These are phyloP conservation scores for Phrynocephalus versicolor DNA, from an alignment of 2,113 vertebrate genomes.

Conservation along the genomic window DNA sequence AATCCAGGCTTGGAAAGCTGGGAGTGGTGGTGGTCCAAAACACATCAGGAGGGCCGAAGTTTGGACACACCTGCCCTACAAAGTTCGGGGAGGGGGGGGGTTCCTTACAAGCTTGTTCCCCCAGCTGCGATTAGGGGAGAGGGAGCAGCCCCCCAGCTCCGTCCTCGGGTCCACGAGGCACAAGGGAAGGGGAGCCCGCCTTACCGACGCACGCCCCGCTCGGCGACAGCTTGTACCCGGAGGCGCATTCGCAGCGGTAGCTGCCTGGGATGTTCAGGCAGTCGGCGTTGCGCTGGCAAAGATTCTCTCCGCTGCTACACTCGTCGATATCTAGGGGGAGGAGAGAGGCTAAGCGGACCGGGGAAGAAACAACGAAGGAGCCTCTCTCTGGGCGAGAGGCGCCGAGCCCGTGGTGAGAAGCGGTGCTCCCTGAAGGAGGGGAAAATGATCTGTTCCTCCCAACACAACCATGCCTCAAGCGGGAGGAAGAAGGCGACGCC, in stretches of 20 bases:
- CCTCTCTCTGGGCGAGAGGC: no score
- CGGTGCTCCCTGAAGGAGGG: background rate
- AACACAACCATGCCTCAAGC: background rate
- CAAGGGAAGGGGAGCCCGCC: constrained; percentile 23
- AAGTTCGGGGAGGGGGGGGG: no score
- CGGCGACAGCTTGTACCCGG: constrained; percentile 87
- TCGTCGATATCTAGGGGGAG: constrained; percentile 89
- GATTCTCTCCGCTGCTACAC: constrained; percentile 86
- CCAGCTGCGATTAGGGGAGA: background rate
- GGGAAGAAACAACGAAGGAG: background rate
- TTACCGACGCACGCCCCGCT: constrained; percentile 90
- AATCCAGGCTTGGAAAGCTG: no score
- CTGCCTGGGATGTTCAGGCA: constrained; percentile 93
- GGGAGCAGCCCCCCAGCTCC: no score
- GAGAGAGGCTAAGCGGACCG: background rate
- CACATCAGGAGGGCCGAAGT: no score
- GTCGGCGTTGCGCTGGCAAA: constrained; percentile 88
- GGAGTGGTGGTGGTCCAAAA: no score
- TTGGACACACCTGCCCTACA: no score
- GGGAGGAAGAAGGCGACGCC: no score
- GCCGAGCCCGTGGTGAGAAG: no score
- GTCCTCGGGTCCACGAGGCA: no score
- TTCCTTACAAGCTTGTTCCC: no score
- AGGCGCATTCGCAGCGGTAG: constrained; percentile 88
- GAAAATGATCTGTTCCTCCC: background rate